Evolutionary conservation across 2,113 vertebrate genomes (phyloP).

Genomic region (Muntiacus reevesi): DNA sequence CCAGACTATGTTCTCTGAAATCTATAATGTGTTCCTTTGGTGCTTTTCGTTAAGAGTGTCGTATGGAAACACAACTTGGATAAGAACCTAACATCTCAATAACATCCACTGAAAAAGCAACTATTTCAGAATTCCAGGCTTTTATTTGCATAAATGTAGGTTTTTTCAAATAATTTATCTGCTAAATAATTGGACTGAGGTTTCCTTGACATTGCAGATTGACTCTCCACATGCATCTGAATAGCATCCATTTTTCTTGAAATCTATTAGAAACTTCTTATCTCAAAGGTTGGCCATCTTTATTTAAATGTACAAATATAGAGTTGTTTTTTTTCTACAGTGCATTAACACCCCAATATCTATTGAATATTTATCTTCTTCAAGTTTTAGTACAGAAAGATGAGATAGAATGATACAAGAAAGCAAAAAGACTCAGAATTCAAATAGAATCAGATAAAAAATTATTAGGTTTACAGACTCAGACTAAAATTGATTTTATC

Average conservation of each 20-base stretch:
- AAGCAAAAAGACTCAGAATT: background rate
- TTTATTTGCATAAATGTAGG: background rate
- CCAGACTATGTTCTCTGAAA: background rate
- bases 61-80: background rate
- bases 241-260: background rate
- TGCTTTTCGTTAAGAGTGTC: background rate
- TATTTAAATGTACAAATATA: background rate
- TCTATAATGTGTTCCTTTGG: background rate
- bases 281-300: background rate
- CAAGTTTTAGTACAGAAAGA: background rate
- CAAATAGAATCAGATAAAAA: background rate
- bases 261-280: background rate
- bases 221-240: background rate
- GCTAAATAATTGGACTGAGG: background rate
- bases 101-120: background rate
- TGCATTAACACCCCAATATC: background rate
- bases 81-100: background rate
- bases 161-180: background rate
- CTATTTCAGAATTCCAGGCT: background rate
- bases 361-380: background rate
- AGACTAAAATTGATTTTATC: background rate
- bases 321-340: background rate
- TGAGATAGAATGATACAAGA: background rate
- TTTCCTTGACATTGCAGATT: background rate
- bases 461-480: background rate